Evolutionary conservation across 2,888 invertebrate species (phyloP), one percentile per base, ranked within the genome.

Genomic region (Ecliptopera silaceata): DNA sequence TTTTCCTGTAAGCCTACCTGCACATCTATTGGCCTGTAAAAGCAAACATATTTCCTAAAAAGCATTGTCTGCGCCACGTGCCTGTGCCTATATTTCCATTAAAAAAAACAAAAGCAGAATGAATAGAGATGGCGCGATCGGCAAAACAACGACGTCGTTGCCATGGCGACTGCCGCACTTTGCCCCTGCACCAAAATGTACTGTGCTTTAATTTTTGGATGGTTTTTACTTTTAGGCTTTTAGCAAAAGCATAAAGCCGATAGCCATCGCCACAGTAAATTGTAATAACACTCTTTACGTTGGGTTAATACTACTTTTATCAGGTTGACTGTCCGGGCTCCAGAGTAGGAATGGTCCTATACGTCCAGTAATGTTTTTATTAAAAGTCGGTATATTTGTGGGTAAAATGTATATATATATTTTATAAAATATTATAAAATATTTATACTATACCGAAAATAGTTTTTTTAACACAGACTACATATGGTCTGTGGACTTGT

Each of bases 121-220:
- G 79, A 74, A 76, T 77, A 78, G 75, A 80, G 77, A 78, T 74
- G 72, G 78, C 74, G 68, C 77, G 71, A 88, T 88, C 81, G 88
- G 80, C 87, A 87, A 89, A 89, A 89, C 88, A 87, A 87, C 85
- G 82, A 81, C 77, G 74, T 68, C 62, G 86, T 85, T 78, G 72
- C 83, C 74, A 86, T 84, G 77, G 84, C 72, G 72, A 87, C 84
- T 80, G 82, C 80, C 82, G 87, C 84, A 82, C 81, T 73, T 69
- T 63, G 69, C 72, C 74, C 53, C 71, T 78, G 76, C 79, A 75
- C 78, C 74, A 75, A 80, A 77, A 72, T 73, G 70, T 74, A 68
- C 68, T 61, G 67, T 64, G 68, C 69, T 64, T 65, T 67, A 66
- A 69, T 59, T 64, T 57, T 62, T 55, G 31, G 41, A 55, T 54